Evolutionary conservation across 2,113 vertebrate species (phyloP).

Genomic region (Gracilinanus agilis): DNA sequence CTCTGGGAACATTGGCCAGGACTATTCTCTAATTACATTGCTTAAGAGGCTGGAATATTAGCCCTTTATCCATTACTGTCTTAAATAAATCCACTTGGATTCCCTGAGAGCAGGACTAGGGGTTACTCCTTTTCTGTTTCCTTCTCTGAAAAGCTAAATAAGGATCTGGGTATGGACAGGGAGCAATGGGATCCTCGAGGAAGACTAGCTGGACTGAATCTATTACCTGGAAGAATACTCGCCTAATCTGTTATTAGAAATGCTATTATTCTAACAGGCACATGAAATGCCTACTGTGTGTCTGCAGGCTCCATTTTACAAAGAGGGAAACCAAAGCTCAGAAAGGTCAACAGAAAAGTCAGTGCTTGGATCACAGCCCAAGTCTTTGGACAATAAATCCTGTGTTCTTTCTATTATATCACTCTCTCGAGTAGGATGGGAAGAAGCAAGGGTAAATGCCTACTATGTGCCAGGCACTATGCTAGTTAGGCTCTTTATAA

Average conservation of each 20-base stretch:
- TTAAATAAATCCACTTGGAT: not conserved
- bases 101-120: not conserved
- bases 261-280: not conserved
- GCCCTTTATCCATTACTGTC: not conserved
- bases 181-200: not conserved
- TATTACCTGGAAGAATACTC: not conserved
- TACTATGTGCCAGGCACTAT: too few species aligned
- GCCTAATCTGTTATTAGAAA: not conserved
- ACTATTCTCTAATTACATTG: not conserved
- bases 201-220: not conserved
- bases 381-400: too few species aligned
- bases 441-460: too few species aligned
- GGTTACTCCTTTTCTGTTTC: not conserved
- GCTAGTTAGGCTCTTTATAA: too few species aligned
- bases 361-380: not conserved
- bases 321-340: not conserved
- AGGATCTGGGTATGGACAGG: not conserved
- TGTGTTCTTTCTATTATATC: too few species aligned
- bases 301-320: not conserved
- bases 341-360: not conserved
- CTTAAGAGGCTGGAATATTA: not conserved
- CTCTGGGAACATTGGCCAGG: not conserved
- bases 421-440: too few species aligned
- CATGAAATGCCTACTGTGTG: not conserved
- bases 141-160: not conserved